Percentiles rank a stretch among this genome's conserved stretches.
These are phyloP conservation scores for Cynaeus angustus DNA, from an alignment of 2,888 invertebrate species.

Conservation along the genomic window DNA sequence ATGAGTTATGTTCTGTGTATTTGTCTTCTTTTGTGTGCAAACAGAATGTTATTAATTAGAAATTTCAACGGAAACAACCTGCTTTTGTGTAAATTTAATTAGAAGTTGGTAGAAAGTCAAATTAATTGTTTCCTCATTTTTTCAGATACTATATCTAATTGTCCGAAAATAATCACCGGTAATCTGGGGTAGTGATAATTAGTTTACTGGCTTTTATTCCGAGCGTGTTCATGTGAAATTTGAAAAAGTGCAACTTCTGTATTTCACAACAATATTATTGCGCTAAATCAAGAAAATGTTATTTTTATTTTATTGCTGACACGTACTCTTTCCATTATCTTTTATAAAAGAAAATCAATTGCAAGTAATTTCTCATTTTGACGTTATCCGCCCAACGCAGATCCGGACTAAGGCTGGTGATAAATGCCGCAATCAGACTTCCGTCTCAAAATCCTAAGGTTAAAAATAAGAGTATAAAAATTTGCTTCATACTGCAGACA, in stretches of 20 bases:
- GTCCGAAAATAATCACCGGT: background rate
- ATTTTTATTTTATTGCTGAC: constrained; percentile 49
- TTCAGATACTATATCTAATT: background rate
- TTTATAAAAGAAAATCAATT: constrained; percentile 53
- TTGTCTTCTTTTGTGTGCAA: constrained; percentile 42
- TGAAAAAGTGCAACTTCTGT: constrained; percentile 1
- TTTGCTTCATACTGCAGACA: too few species aligned
- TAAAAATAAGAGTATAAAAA: background rate
- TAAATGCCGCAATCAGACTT: constrained; percentile 49
- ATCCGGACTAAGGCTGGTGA: constrained; percentile 48
- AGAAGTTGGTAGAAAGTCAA: constrained; percentile 16
- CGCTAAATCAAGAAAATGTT: constrained; percentile 44
- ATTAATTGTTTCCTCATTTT: constrained; percentile 15
- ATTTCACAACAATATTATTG: constrained; percentile 38
- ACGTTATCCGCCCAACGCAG: constrained; percentile 49
- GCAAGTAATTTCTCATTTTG: constrained; percentile 51
- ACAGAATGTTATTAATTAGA: constrained; percentile 47
- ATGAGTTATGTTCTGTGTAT: constrained; percentile 42
- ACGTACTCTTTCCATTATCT: constrained; percentile 52
- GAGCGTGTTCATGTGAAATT: constrained; percentile 3
- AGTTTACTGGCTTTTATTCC: constrained; percentile 18
- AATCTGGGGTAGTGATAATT: constrained; percentile 14
- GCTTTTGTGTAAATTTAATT: constrained; percentile 44
- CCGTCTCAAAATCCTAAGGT: background rate
- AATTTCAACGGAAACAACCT: constrained; percentile 28